These are phyloP conservation scores for Drosophila sp. DNA, from an alignment of 1,140 invertebrate genomes.

Conservation along the genomic window DNA sequence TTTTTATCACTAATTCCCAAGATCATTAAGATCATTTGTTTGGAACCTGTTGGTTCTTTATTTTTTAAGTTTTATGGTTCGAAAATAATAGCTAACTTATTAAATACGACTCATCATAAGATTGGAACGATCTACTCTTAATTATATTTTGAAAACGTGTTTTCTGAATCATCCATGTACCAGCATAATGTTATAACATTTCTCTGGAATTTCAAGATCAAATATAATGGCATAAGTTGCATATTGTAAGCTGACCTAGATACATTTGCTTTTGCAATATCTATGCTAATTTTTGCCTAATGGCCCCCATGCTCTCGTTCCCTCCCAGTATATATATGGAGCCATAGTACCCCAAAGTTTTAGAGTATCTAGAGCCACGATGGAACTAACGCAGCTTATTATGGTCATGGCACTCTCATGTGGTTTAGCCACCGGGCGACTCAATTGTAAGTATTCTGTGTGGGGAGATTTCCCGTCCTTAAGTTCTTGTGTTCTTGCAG, in stretches of 20 bases:
- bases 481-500: constrained; percentile 12
- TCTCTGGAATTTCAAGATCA: constrained; percentile 69
- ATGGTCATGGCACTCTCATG: constrained; percentile 23
- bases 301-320: constrained; percentile 30
- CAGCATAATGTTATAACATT: constrained; percentile 54
- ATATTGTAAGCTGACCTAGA: constrained; percentile 25
- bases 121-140: no score
- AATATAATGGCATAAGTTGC: constrained; percentile 72
- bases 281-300: constrained; percentile 56
- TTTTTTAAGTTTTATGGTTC: no score
- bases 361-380: constrained; percentile 34
- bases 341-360: background rate
- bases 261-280: constrained; percentile 44
- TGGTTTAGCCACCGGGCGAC: constrained; percentile 16
- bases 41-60: no score
- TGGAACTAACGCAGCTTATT: constrained; percentile 41
- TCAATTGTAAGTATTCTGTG: constrained; percentile 48
- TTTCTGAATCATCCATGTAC: constrained; percentile 37
- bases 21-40: no score
- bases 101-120: no score
- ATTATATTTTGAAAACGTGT: background rate
- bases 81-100: no score
- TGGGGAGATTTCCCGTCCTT: background rate
- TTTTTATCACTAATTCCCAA: no score
- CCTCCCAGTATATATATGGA: constrained; percentile 30